A percentile compares a stretch with the other conserved stretches of the same genome.
Conservation (phyloP, 2,113 vertebrate species). For the Callospermophilus lateralis region DNA sequence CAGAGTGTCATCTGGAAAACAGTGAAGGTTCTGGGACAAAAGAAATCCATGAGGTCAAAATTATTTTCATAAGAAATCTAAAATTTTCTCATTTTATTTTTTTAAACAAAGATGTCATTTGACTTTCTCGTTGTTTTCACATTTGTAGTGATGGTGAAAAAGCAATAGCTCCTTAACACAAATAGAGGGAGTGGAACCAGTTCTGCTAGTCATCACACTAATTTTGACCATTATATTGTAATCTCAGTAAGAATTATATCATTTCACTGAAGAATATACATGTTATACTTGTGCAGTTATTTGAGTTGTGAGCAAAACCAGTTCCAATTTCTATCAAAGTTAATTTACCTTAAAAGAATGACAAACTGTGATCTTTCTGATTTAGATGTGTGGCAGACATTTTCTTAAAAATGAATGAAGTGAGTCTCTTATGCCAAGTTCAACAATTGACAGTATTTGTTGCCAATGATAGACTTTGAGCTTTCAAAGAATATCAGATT, state of each 20-base stretch:
- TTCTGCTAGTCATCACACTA: rapidly evolving
- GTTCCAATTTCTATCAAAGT: not conserved
- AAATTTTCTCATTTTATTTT: not conserved
- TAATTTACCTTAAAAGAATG: not conserved
- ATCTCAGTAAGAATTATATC: not conserved
- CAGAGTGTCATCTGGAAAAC: not conserved
- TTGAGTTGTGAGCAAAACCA: not conserved
- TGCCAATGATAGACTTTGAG: conserved; percentile 26
- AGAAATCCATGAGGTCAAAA: not conserved
- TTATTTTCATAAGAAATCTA: not conserved
- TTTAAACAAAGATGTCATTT: not conserved
- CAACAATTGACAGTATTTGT: conserved; percentile 40
- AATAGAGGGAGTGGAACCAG: not conserved
- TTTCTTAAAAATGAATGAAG: conserved; percentile 30
- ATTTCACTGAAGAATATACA: not conserved
- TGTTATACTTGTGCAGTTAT: not conserved
- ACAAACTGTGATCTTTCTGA: not conserved
- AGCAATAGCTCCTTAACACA: not conserved
- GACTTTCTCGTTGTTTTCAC: not conserved
- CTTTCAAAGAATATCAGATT: conserved; percentile 54
- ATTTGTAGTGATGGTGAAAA: not conserved
- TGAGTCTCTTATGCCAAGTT: not conserved
- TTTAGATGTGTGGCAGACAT: not conserved
- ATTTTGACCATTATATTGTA: not conserved
- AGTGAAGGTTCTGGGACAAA: not conserved